Evolutionary conservation across 2,797 vertebrate species (phyloP).

Genomic region (Oreochromis mossambicus): DNA sequence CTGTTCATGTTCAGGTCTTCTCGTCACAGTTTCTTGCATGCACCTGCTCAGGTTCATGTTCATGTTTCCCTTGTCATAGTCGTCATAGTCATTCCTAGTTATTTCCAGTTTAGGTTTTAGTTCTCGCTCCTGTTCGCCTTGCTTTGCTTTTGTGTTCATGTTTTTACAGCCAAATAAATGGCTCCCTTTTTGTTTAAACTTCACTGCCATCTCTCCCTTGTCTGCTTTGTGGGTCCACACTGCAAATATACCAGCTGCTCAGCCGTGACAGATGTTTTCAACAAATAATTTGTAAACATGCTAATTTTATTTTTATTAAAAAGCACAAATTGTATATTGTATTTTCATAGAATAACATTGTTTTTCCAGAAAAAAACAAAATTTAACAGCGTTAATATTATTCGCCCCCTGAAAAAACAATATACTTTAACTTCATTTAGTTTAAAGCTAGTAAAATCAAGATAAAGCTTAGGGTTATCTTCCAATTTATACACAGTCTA

Average conservation of each 20-base stretch:
- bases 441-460: background rate
- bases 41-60: background rate
- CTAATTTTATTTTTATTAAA: rapidly evolving
- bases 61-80: background rate
- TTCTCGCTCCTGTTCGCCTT: background rate
- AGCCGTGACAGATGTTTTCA: background rate
- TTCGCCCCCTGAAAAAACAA: rapidly evolving
- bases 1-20: background rate
- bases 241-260: background rate
- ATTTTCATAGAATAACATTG: background rate
- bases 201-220: background rate
- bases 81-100: background rate
- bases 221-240: background rate
- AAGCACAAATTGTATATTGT: background rate
- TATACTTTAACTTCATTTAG: background rate
- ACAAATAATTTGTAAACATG: background rate
- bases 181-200: background rate
- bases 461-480: background rate
- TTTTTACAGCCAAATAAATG: background rate
- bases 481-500: background rate
- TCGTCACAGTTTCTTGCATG: background rate
- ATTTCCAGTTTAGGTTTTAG: background rate
- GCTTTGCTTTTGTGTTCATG: background rate
- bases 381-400: rapidly evolving
- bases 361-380: background rate